Percentiles rank a stretch among this genome's conserved stretches.
Evolutionary conservation across 1,140 invertebrate genomes (phyloP).

Genomic region (Lethocerus indicus): DNA sequence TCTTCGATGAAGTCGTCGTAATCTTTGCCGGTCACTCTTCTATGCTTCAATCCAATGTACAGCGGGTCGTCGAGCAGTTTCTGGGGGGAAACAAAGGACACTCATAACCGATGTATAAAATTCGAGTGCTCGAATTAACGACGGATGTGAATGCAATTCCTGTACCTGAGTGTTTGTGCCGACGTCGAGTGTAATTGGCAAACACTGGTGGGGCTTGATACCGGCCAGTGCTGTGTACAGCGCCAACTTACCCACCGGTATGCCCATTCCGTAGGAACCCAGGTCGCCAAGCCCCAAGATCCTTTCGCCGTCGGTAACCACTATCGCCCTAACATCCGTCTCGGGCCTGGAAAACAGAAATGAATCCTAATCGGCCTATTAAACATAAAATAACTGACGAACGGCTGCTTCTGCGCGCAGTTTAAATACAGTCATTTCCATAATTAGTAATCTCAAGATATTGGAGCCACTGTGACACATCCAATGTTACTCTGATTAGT

Average conservation of each 20-base stretch:
- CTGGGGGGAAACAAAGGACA: slow-evolving; percentile 28
- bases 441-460: too few relatives aligned
- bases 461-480: too few relatives aligned
- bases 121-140: background rate
- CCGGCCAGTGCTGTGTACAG: slow-evolving; percentile 84
- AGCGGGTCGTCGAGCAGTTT: slow-evolving; percentile 67
- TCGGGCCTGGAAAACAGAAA: slow-evolving; percentile 53
- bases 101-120: background rate
- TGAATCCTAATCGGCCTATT: too few relatives aligned
- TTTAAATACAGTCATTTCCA: too few relatives aligned
- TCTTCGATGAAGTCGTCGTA: slow-evolving; percentile 95
- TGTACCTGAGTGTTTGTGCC: slow-evolving; percentile 73
- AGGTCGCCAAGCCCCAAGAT: slow-evolving; percentile 86
- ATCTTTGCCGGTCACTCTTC: slow-evolving; percentile 54
- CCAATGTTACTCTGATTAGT: too few relatives aligned
- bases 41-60: slow-evolving; percentile 81
- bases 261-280: slow-evolving; percentile 90
- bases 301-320: slow-evolving; percentile 87
- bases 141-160: background rate
- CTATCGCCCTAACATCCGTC: slow-evolving; percentile 70
- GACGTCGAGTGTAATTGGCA: slow-evolving; percentile 81
- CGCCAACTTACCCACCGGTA: slow-evolving; percentile 79
- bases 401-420: too few relatives aligned
- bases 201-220: slow-evolving; percentile 73
- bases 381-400: too few relatives aligned